Base-by-base conservation (phyloP, 2,888 invertebrate species). In the Drosophila colorata region DNA sequence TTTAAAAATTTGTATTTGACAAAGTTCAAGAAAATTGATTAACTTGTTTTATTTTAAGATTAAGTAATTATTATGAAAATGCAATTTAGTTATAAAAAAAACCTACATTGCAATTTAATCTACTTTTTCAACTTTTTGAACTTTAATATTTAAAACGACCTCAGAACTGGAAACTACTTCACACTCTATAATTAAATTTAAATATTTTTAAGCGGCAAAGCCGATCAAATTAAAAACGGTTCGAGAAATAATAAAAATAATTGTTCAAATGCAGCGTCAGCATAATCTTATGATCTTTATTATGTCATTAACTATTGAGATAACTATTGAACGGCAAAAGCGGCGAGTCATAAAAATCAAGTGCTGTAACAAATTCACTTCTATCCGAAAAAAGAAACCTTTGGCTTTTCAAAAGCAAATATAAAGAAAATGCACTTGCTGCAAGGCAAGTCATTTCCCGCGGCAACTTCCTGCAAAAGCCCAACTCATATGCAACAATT, bases 361-460 rank as follows among this genome's bases (percentile, higher is more conserved):
- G 44, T 63, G 60, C 64, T 33, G 49, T 31, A 43, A 37, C 33
- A 40, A 43, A 60, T 33, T 60, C 60, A 13, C 31, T 51, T 51
- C 38, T 51, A 51, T 3, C 31, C 1, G 23, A 38, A 43, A 33
- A 38, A 57, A 44, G 25, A 56, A 53, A 20, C 41, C 28, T 59
- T 40, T 20, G 18, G 23, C 18, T 61, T 53, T 40, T 35, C 20
- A 31, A 47, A 53, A 40, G 53, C 33, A 49, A 57, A 41, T 23
- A 9, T 11, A 43, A 51, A 59, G 41, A 44, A 56, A 72, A 41
- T 77, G 58, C 68, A 73, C 74, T 73, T 53, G 57, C 35, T 40
- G 73, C 16, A 20, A 28, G 41, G 44, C 73, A 58, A 72, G 77
- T 77, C 77, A 74, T 73, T 74, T 77, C 55, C 77, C 59, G 44